phyloP scores from a whole-genome alignment of 2,113 vertebrate species.

The Crotalus viridis region DNA sequence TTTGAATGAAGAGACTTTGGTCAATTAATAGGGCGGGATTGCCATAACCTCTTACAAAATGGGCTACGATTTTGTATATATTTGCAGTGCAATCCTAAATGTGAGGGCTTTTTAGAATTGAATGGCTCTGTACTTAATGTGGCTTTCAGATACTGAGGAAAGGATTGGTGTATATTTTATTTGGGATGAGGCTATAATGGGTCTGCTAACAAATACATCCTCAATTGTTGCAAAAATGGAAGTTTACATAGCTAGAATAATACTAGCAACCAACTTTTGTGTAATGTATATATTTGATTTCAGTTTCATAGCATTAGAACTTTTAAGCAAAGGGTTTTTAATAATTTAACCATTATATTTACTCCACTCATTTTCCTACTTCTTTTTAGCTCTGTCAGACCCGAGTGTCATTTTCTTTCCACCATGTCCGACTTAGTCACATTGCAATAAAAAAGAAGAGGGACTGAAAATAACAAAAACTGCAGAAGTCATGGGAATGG shows the following conservation, averaged over 20 bases:
- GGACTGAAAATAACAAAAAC: not conserved
- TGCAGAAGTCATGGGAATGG: slow-evolving; percentile 4
- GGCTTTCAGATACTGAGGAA: not conserved
- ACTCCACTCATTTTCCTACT: not conserved
- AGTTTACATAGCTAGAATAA: not conserved
- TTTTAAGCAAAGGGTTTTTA: not conserved
- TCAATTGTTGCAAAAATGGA: not conserved
- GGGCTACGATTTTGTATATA: not conserved
- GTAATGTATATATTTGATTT: not conserved
- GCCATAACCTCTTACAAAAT: not conserved
- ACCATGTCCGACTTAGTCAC: not conserved
- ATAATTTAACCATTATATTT: not conserved
- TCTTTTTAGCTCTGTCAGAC: not conserved
- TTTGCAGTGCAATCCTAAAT: not conserved
- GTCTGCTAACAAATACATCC: not conserved
- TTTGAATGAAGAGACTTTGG: not conserved
- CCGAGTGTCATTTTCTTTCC: not conserved
- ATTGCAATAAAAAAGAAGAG: slow-evolving; percentile 18
- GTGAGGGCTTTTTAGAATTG: not conserved
- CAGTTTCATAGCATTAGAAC: not conserved
- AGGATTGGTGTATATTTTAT: not conserved
- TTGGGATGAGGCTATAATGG: not conserved
- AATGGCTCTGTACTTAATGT: not conserved
- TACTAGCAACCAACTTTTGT: not conserved
- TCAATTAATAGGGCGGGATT: not conserved